Percentiles rank a stretch among this genome's conserved stretches.
Evolutionary conservation across 2,797 vertebrate species (phyloP).

Genomic region (Artibeus jamaicensis): DNA sequence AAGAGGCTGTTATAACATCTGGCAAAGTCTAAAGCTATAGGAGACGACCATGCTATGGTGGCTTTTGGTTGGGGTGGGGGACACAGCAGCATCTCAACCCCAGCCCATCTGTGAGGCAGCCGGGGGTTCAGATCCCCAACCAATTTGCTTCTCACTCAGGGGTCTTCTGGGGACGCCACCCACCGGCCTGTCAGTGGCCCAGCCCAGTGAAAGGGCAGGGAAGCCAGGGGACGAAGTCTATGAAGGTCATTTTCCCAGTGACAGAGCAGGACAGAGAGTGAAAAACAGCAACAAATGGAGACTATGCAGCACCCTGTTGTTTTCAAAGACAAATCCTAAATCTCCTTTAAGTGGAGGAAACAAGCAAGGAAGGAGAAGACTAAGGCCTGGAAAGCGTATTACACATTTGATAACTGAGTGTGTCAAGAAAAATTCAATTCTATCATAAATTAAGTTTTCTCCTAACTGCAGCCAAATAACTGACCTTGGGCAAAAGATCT

Average conservation of each 20-base stretch:
- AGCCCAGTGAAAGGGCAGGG: not conserved
- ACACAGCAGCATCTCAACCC: not conserved
- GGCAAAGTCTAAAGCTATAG: not conserved
- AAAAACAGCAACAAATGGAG: not conserved
- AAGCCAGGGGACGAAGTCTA: not conserved
- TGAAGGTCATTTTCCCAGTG: not conserved
- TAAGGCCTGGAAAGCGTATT: not conserved
- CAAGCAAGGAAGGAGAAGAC: not conserved
- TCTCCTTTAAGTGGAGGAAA: not conserved
- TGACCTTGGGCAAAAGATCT: not conserved
- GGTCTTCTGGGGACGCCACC: not conserved
- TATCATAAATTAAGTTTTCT: not conserved
- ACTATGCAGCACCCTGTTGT: not conserved
- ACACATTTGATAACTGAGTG: not conserved
- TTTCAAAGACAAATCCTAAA: not conserved
- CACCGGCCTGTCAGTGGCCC: not conserved
- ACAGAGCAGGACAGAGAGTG: not conserved
- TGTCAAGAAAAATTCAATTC: not conserved
- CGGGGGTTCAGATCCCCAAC: not conserved
- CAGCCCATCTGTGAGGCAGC: not conserved
- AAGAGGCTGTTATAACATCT: not conserved
- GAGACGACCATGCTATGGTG: not conserved
- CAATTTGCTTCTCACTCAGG: not conserved
- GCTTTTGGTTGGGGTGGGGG: not conserved
- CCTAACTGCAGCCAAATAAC: not conserved